Base-by-base conservation (phyloP, 1,140 invertebrate species). In the Parasteatoda tepidariorum region DNA sequence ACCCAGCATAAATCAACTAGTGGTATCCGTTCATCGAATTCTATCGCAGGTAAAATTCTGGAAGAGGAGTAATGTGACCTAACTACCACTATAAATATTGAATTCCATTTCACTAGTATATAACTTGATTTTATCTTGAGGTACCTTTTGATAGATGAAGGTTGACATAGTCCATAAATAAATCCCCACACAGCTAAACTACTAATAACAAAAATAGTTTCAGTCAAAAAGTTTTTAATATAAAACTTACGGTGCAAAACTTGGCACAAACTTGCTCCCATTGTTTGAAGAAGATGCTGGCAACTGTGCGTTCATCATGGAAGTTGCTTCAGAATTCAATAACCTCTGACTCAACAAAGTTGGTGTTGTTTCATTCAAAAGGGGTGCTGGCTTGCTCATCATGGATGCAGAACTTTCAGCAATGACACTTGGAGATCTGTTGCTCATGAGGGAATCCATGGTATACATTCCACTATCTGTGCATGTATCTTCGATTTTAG, bases 401-500 rank as follows among this genome's bases (percentile, higher is more conserved):
- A 66, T 13, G 15, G 62, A 66, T 48, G 61, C n/a, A 2, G 78
- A 30, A 30, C 54, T 64, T 31, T 82, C 78, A 38, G 38, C 31
- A 13, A 82, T 82, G 54, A 82, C 26, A 15, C 41, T 28, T 26
- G 75, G 7, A 5, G 34, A 26, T 15, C 41, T 66, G n/a, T 71
- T 31, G 24, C 15, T 82, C 24, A 82, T 70, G 18, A 79, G 13
- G 33, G 78, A 71, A 24, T 26, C 33, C 48, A 82, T 82, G 6
- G 31, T 48, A 31, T 61, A 82, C 7, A 82, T 34, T 2, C 66
- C 67, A 30, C 34, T 82, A 0, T 82, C 78, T 3, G 26, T 55
- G 31, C 66, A 70, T 3, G 33, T 22, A 7, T 82, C 67, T 62
- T 82, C 78, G 7, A 82, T 71, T 68, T 79, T 79, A 13, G 74